Base-by-base conservation (phyloP, 1,140 invertebrate species). In the Muscidifurax raptorellus region DNA sequence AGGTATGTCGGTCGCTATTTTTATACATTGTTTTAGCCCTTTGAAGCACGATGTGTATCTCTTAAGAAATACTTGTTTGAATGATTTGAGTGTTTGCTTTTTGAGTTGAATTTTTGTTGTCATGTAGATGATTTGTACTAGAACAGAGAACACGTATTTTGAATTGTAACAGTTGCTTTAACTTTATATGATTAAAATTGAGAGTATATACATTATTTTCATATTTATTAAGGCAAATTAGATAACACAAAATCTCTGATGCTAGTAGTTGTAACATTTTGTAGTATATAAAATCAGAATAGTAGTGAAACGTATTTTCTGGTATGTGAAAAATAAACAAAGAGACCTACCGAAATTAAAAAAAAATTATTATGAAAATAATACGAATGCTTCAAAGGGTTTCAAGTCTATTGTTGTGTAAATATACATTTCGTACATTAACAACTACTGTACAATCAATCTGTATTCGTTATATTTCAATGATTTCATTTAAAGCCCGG, bases 1-100 rank as follows among this genome's bases (percentile, higher is more conserved):
- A 93, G 95, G 84, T 91, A 86, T 69, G 69, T 77, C 79, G 2
- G 69, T 77, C 79, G 2, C 15, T 47, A 71, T 52, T 81, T 81
- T 80, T 82, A 44, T 6, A 0, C 30, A 30, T 75, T 69, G 18
- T 12, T 66, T 66, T 59, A 18, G 52, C 52, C 52, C 52, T 59
- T 59, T 59, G 52, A 59, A 47, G 44, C 44, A 47, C 25, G 71
- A 64, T 67, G 44, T 52, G 15, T 84, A 52, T 78, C 44, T n/a
- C n/a, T 1, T 78, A 7, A 6, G 40, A 66, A 69, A 22, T 72
- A 75, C 44, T 64, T 47, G 9, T 66, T 22, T 44, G 30, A 66
- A n/a, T 22, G 22, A 32, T 79, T 72, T 25, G 66, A 84, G 32
- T 74, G 6, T 74, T 69, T 30, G 30, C 13, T 32, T 74, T 74